A percentile compares a stretch with the other conserved stretches of the same genome.
Conservation (phyloP, 1,140 invertebrate species). For the Drosophila rufa region DNA sequence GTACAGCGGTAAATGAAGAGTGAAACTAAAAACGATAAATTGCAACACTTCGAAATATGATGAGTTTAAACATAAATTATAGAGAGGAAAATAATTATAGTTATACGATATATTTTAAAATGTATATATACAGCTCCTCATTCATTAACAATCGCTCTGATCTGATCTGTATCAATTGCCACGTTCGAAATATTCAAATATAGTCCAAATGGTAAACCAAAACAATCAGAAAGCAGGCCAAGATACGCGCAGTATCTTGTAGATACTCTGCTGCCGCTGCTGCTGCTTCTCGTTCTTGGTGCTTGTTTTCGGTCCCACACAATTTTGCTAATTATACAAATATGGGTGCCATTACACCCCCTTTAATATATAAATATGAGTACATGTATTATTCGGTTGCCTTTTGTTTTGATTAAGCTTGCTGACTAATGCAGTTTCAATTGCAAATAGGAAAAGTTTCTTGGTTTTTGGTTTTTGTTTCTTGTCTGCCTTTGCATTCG, state of each 20-base stretch:
- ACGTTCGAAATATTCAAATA: conserved; percentile 18
- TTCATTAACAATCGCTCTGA: conserved; percentile 71
- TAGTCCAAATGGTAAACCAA: conserved; percentile 43
- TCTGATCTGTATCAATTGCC: conserved; percentile 32
- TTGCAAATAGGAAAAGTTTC: conserved; percentile 69
- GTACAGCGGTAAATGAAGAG: conserved; percentile 62
- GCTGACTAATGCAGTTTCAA: conserved; percentile 77
- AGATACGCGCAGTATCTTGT: conserved; percentile 27
- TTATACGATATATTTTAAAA: conserved; percentile 80
- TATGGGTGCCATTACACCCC: conserved; percentile 60
- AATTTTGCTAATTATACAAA: conserved; percentile 80
- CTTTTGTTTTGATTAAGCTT: conserved; percentile 76
- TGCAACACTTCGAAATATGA: conserved; percentile 67
- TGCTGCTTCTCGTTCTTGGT: conserved; percentile 38
- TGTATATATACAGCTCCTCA: conserved; percentile 79
- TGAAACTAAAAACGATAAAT: conserved; percentile 67
- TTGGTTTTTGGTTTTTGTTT: conserved; percentile 29
- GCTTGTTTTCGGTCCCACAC: conserved; percentile 74
- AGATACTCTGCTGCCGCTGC: conserved; percentile 24
- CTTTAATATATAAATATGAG: conserved; percentile 55
- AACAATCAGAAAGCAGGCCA: conserved; percentile 29
- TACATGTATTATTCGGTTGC: conserved; percentile 67
- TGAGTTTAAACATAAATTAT: conserved; percentile 69
- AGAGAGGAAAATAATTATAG: conserved; percentile 76
- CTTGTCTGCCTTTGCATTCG: conserved; percentile 52